Percentiles rank a stretch among this genome's conserved stretches.
phyloP scores from a whole-genome alignment of 2,113 vertebrate genomes.

The Equus przewalskii region DNA sequence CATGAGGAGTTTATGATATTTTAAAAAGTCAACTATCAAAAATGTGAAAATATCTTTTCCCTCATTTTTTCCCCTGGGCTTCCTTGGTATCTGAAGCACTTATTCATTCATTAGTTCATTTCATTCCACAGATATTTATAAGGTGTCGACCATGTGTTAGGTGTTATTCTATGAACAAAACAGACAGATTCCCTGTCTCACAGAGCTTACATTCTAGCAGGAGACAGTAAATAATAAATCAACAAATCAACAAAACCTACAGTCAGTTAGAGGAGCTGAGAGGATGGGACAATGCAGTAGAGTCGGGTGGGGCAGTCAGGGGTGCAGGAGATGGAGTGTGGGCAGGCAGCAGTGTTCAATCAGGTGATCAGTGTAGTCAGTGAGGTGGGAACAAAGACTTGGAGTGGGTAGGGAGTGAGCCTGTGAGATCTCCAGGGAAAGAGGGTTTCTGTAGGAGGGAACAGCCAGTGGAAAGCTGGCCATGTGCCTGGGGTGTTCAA shows the following conservation, averaged over 20 bases:
- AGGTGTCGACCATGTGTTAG: too few relatives aligned
- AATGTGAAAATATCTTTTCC: background rate
- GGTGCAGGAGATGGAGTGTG: too few relatives aligned
- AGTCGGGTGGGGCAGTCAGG: accelerated
- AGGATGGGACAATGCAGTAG: too few relatives aligned
- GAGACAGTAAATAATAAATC: accelerated
- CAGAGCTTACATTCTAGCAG: too few relatives aligned
- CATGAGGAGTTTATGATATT: background rate
- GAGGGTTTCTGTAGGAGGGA: background rate
- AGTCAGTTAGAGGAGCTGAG: background rate
- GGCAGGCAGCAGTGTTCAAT: background rate
- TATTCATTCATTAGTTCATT: background rate
- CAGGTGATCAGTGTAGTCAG: background rate
- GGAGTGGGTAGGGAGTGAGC: background rate
- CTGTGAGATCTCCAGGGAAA: background rate
- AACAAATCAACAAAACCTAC: too few relatives aligned
- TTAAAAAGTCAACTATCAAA: background rate
- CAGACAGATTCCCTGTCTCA: background rate
- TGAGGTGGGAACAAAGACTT: background rate
- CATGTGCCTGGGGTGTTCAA: too few relatives aligned
- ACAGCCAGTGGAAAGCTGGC: background rate
- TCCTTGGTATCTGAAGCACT: background rate
- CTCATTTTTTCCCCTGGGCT: background rate
- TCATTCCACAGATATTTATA: background rate
- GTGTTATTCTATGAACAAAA: background rate